These are phyloP conservation scores for Nysson spinosus DNA, from an alignment of 2,888 invertebrate genomes.

Conservation along the genomic window DNA sequence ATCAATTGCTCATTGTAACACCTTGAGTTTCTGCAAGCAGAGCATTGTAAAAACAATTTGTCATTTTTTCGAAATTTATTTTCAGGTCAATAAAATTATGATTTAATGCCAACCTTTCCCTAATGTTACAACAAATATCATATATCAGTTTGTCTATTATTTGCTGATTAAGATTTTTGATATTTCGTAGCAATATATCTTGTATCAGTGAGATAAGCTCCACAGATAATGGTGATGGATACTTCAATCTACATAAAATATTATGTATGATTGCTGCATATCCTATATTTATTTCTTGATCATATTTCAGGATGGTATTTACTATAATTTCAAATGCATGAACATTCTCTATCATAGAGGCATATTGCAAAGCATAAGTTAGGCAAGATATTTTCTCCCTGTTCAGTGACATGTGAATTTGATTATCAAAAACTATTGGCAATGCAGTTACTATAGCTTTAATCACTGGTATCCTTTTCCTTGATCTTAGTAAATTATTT, in stretches of 20 bases:
- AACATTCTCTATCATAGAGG: neutral
- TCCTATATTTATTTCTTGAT: neutral
- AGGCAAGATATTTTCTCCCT: constrained; percentile 79
- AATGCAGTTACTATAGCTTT: constrained; percentile 83
- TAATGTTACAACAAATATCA: neutral
- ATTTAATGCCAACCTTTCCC: constrained; percentile 2
- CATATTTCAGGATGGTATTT: constrained; percentile 55
- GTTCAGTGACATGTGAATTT: constrained; percentile 80
- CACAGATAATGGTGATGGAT: neutral
- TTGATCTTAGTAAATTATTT: constrained; percentile 80
- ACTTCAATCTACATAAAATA: neutral
- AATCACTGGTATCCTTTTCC: constrained; percentile 80
- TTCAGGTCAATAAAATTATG: too few relatives aligned
- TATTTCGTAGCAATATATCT: neutral
- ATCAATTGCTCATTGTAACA: constrained; percentile 61
- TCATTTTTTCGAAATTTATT: too few relatives aligned
- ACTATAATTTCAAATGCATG: constrained; percentile 3
- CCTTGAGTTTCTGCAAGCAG: constrained; percentile 10
- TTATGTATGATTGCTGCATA: neutral
- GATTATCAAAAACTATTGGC: constrained; percentile 83
- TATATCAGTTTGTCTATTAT: neutral
- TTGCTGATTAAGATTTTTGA: neutral
- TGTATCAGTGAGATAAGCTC: constrained; percentile 1
- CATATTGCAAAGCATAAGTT: constrained; percentile 79
- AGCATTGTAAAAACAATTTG: neutral